Base-by-base conservation (phyloP, 2,888 invertebrate species). In the Criorhina ranunculi region DNA sequence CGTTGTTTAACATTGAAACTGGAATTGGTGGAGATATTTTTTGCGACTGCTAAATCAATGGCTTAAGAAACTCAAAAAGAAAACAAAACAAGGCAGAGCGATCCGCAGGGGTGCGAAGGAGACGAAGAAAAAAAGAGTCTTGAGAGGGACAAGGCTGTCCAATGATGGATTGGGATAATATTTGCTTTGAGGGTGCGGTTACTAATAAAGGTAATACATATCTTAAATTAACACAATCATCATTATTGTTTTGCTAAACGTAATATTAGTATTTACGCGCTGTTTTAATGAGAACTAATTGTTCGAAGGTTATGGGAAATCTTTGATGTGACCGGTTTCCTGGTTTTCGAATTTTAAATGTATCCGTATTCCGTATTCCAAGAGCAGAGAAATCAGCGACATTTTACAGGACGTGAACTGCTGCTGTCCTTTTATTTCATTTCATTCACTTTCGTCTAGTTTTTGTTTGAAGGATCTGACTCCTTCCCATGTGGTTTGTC, bases 1-100 rank as follows among this genome's bases (percentile, higher is more conserved):
- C 19, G 42, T 46, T 78, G 78, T 72, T 72, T 79, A 83, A 69
- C 83, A 79, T 83, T 83, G 72, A 66, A 66, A 59, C 72, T 57
- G 60, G 79, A 70, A 31, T 66, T 53, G 72, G 55, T 66, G 60
- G 37, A 31, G 53, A 29, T 46, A n/a, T 72, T 59, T 77, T 76
- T 76, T 40, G 77, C 70, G 77, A 78, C 69, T 78, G 24, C 44
- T 59, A 12, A 37, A 46, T 55, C 55, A 33, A 64, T 64, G 42
- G 57, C 69, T 57, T 64, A n/a, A 57, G 46, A 59, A 62, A 53
- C 37, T n/a, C n/a, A n/a, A n/a, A n/a, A n/a, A n/a, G n/a, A n/a
- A 40, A 35, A 70, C 37, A 31, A 17, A n/a, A 60, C 1, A 37
- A 51, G 3, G 62, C 4, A 40, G 24, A 24, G 24, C 24, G 24